Conservation (phyloP, 2,888 invertebrate genomes). For the Nebria salina region DNA sequence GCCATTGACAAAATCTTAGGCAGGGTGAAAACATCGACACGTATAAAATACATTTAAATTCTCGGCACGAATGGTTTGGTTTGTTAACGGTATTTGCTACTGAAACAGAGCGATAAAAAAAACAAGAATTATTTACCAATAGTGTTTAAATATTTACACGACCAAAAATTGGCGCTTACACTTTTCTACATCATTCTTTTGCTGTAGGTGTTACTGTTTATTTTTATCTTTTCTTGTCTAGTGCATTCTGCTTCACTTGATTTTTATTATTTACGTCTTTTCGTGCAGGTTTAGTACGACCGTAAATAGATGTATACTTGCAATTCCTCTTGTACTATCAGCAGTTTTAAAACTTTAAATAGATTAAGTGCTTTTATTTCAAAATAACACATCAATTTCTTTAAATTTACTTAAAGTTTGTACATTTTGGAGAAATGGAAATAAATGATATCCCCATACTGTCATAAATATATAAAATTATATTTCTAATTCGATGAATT, state of each 20-base stretch:
- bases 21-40: background rate
- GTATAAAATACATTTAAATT: background rate
- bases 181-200: background rate
- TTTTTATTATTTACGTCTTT: background rate
- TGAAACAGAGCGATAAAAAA: background rate
- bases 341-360: too few relatives aligned
- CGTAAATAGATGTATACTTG: background rate
- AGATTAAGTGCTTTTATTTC: too few relatives aligned
- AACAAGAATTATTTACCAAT: background rate
- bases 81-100: background rate
- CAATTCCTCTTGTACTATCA: too few relatives aligned
- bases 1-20: background rate
- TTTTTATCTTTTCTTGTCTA: background rate
- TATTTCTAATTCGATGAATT: too few relatives aligned
- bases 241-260: background rate
- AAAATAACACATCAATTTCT: too few relatives aligned
- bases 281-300: background rate
- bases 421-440: too few relatives aligned
- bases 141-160: background rate
- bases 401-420: too few relatives aligned
- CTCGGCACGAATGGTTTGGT: background rate
- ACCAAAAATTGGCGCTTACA: background rate
- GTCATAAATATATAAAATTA: too few relatives aligned
- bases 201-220: background rate
- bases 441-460: too few relatives aligned